Base-by-base conservation (phyloP, 2,888 invertebrate species). In the Drosophila anomalata region DNA sequence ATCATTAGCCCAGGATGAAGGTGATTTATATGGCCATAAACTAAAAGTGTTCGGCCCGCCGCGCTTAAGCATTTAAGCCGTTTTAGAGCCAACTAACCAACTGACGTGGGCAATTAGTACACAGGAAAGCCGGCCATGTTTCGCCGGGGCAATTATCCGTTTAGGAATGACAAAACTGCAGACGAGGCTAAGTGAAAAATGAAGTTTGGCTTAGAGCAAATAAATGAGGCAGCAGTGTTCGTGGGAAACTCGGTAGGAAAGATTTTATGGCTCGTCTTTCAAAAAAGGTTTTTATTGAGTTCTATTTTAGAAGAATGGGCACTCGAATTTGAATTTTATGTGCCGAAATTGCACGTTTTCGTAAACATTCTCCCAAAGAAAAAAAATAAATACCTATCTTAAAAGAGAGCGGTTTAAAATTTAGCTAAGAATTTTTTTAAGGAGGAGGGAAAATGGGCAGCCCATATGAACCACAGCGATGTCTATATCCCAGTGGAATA, bases 21-120 rank as follows among this genome's bases (percentile, higher is more conserved):
- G 66, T 87, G 76, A 82, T 80, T 87, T 44, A 44, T 85, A 80
- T 82, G 59, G 77, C 77, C 72, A 82, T 79, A 73, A 84, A 75
- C 68, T 59, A 70, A 74, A 84, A 70, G 52, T 73, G 65, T 69
- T 46, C 51, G 50, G 68, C 55, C 44, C 53, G 54, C 59, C 62
- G 58, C 67, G 42, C 56, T 42, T 42, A 9, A 11, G 11, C 20
- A 20, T 42, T 60, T 72, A 65, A 65, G 48, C 76, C 56, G 79
- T 82, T 83, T 73, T 57, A 76, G 54, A 71, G 68, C 77, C 79
- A 78, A 78, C 29, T 9, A 58, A 52, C 46, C 63, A 67, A 54
- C 46, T 74, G 73, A 70, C 73, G 55, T 62, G 66, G 47, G 70
- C 77, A 78, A 86, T 86, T 82, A 83, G 80, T 72, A 52, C 67